phyloP scores from a whole-genome alignment of 2,888 invertebrate genomes.

The Globia sparganii region DNA sequence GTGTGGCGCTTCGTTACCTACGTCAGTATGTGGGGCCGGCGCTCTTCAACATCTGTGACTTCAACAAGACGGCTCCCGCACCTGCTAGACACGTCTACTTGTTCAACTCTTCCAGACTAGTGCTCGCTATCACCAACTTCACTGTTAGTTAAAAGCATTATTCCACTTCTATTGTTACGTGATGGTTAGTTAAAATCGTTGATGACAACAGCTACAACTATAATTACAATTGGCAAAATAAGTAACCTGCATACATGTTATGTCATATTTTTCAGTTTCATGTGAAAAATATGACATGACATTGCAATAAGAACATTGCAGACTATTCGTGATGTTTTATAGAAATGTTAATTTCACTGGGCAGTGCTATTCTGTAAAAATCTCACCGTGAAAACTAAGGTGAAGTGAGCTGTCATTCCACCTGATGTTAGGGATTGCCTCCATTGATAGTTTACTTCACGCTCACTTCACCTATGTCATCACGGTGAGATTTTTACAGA shows the following conservation, averaged over 20 bases:
- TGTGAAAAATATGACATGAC: background rate
- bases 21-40: constrained; percentile 76
- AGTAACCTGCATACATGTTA: background rate
- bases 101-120: constrained; percentile 83
- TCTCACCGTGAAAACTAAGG: too few relatives aligned
- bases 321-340: background rate
- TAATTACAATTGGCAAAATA: background rate
- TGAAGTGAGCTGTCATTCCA: too few relatives aligned
- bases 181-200: background rate
- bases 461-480: too few relatives aligned
- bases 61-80: constrained; percentile 53
- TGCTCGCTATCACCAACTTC: constrained; percentile 81
- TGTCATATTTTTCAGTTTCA: background rate
- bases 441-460: too few relatives aligned
- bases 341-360: background rate
- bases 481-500: too few relatives aligned
- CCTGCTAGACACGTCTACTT: constrained; percentile 75
- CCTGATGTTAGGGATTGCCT: too few relatives aligned
- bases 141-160: constrained; percentile 72
- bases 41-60: constrained; percentile 81
- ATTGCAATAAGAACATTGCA: background rate
- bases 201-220: background rate
- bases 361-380: too few relatives aligned
- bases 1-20: constrained; percentile 77
- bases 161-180: background rate